Base-by-base conservation (phyloP, 2,113 vertebrate species). In the Nipponia nippon region DNA sequence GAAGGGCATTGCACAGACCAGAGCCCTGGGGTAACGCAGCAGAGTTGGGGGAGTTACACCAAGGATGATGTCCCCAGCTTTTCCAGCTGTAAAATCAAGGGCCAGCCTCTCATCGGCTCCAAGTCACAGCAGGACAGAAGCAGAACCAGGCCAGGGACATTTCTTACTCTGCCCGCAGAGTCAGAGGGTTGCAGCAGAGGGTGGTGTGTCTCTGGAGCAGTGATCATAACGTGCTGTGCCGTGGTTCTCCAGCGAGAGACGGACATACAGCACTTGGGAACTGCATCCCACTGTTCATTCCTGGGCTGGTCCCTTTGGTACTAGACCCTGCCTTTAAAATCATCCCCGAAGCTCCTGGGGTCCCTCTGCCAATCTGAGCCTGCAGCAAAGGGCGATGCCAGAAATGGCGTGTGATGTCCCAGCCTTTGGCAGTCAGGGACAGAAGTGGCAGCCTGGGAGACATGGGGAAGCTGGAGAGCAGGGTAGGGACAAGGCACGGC, bases 221-320 rank as follows among this genome's bases (percentile, higher is more conserved):
- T 27, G 26, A 61, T n/a, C 22, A 2, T 11, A 42, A 18, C 0
- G 0, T 34, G 58, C n/a, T 85, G 46, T 46, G 75, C 59, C 1
- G 0, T 73, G 86, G 46, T 27, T 86, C 42, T 91, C 40, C 71
- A 65, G 9, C 3, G 1, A 30, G 58, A 59, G 21, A 30, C 0
- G 2, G 44, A 3, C 30, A 6, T 3, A 5, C 14, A 79, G 27
- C 75, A 29, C 75, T 46, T 49, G 56, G 40, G 38, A 86, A 44
- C 56, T 52, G 25, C 65, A 50, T 62, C 86, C 80, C 87, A 55
- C 5, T 9, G 0, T 9, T 42, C 15, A 12, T 52, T 38, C 53
- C 53, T 52, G 67, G 23, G 23, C 58, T 65, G 16, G 6, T 76
- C 23, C 40, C 46, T 18, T 11, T 49, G 72, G 13, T 32, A 6